Evolutionary conservation across 2,888 invertebrate species (phyloP), one percentile per base, ranked within the genome.

Genomic region (Tetramorium bicarinatum): DNA sequence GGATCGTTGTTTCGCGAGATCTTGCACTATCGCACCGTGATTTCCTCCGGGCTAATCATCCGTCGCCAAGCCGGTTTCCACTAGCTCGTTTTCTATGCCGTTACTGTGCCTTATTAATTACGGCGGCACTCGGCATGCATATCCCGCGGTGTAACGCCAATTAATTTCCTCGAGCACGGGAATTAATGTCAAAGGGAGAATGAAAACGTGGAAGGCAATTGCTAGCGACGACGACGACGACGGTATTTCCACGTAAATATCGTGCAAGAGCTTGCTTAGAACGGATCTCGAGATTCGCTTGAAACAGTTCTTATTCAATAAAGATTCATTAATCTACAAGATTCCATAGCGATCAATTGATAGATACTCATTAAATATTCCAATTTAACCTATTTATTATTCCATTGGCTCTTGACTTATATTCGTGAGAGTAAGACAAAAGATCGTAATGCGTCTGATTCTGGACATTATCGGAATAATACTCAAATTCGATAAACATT

Each of bases 51-150:
- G 72, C 79, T 80, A 80, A 80, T 80, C 79, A 80, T 80, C 59
- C 79, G 41, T 71, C 79, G 44, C 56, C 71, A 72, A 80, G 34
- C 75, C 81, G 86, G 79, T 79, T 84, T 71, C 75, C 66, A 72
- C 81, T 81, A 47, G 79, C 87, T 86, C 85, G 87, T 88, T 88
- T 87, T 82, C 88, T 29, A 52, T 41, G 72, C 71, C 80, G 79
- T 87, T 87, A 80, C 80, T 83, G 74, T 76, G 64, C 76, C 76
- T 80, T 75, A 80, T 83, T 85, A 88, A 88, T 86, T 77, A 66
- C 74, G 44, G 69, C 56, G 44, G 56, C 75, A 54, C 76, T 52
- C 79, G 54, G 77, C 76, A 76, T 77, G 76, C 71, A 62, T 66
- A 83, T 64, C 64, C 76, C 66, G 83, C 71, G 75, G 76, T 71